These are phyloP conservation scores for Caenorhabditis sulstoni DNA, from an alignment of 2,888 invertebrate species.

Conservation along the genomic window DNA sequence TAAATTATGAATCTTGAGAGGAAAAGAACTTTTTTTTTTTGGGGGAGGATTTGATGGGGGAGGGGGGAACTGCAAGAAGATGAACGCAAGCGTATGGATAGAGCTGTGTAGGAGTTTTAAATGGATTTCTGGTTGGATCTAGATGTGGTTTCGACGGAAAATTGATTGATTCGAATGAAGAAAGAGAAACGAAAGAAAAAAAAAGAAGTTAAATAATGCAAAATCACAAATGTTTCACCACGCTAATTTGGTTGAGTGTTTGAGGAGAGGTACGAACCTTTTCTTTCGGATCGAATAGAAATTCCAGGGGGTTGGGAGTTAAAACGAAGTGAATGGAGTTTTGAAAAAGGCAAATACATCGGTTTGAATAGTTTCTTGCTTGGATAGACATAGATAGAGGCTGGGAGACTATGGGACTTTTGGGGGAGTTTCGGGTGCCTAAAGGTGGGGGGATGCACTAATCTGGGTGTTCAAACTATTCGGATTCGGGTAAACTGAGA, in stretches of 20 bases:
- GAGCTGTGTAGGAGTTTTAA: too few relatives aligned
- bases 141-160: too few relatives aligned
- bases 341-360: neutral
- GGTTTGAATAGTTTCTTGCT: constrained; percentile 4
- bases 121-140: neutral
- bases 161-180: constrained; percentile 2
- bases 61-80: constrained; percentile 3
- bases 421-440: too few relatives aligned
- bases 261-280: neutral
- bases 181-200: constrained; percentile 8
- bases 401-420: too few relatives aligned
- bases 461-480: neutral
- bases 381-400: neutral
- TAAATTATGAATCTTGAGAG: constrained; percentile 50
- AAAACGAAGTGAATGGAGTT: constrained; percentile 25
- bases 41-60: too few relatives aligned
- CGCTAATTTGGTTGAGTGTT: constrained; percentile 55
- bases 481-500: neutral
- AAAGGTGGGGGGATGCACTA: neutral
- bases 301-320: constrained; percentile 14
- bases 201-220: constrained; percentile 40
- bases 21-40: neutral
- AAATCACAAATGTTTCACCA: constrained; percentile 67
- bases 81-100: neutral
- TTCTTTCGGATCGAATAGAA: neutral